Evolutionary conservation across 2,113 vertebrate species (phyloP).

Genomic region (Nothobranchius kuhntae): DNA sequence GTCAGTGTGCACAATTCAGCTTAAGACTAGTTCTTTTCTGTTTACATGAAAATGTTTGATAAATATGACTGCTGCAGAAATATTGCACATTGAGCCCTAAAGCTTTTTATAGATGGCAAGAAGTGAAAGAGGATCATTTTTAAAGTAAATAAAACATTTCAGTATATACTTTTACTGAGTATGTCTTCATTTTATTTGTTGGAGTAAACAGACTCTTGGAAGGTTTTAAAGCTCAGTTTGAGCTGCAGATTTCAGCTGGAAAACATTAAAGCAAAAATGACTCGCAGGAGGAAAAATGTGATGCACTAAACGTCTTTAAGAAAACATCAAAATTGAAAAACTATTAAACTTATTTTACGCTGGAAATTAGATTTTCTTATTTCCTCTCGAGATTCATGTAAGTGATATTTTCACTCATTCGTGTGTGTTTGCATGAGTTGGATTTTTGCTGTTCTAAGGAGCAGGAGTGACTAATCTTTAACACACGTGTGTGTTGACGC

Average conservation of each 20-base stretch:
- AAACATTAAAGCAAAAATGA: too few species aligned
- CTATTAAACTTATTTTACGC: too few species aligned
- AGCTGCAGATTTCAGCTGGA: too few species aligned
- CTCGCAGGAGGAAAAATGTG: too few species aligned
- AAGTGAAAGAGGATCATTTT: slow-evolving; percentile 68
- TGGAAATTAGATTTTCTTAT: not conserved
- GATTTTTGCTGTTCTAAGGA: not conserved
- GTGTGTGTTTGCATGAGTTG: slow-evolving; percentile 1
- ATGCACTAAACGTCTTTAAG: too few species aligned
- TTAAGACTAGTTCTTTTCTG: slow-evolving; percentile 43
- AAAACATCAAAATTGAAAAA: too few species aligned
- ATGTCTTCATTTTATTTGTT: not conserved
- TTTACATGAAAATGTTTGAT: slow-evolving; percentile 66
- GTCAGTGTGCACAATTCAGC: slow-evolving; percentile 30
- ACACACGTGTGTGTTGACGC: slow-evolving; percentile 66
- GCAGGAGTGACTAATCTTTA: slow-evolving; percentile 72
- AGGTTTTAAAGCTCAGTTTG: too few species aligned
- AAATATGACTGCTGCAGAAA: slow-evolving; percentile 60
- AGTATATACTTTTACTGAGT: slow-evolving; percentile 45
- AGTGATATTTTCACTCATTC: not conserved
- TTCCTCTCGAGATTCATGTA: too few species aligned
- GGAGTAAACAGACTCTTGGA: too few species aligned
- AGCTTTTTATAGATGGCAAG: slow-evolving; percentile 66
- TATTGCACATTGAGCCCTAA: slow-evolving; percentile 74
- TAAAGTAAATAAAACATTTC: slow-evolving; percentile 69